Conservation (phyloP, 2,113 vertebrate genomes). For the Lasiurus cinereus region DNA sequence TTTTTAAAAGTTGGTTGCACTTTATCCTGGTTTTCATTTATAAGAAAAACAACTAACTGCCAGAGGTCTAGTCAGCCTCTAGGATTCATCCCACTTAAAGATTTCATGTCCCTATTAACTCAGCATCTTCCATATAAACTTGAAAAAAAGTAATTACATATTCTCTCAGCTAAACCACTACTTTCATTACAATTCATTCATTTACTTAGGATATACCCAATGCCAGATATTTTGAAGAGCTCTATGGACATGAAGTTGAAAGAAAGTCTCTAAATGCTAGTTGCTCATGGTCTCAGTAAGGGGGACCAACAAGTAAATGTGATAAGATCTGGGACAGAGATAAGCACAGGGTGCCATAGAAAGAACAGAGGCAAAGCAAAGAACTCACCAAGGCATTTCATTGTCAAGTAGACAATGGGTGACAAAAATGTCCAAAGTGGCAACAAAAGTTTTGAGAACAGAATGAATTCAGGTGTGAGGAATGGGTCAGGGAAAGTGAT, state of each 20-base stretch:
- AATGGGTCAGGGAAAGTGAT: neutral
- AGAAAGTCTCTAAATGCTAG: neutral
- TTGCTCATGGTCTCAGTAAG: neutral
- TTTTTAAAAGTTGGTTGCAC: neutral
- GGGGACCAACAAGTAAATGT: neutral
- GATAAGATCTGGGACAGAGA: neutral
- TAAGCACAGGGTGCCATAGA: rapidly evolving
- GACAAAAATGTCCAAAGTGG: neutral
- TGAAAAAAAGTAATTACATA: slow-evolving; percentile 38
- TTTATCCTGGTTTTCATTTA: slow-evolving; percentile 54
- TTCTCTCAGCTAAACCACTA: neutral
- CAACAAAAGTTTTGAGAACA: neutral
- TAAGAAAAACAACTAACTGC: neutral
- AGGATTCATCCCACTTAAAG: neutral
- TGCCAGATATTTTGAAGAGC: neutral
- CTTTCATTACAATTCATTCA: neutral
- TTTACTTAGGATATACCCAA: neutral
- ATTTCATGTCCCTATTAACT: neutral
- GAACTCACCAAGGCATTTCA: neutral
- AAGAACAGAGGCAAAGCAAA: neutral
- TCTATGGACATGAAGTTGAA: neutral
- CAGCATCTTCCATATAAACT: slow-evolving; percentile 7
- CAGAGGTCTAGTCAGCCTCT: neutral
- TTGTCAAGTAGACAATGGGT: neutral
- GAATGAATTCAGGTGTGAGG: neutral